phyloP scores from a whole-genome alignment of 1,140 invertebrate species.

The Papilio helenus region DNA sequence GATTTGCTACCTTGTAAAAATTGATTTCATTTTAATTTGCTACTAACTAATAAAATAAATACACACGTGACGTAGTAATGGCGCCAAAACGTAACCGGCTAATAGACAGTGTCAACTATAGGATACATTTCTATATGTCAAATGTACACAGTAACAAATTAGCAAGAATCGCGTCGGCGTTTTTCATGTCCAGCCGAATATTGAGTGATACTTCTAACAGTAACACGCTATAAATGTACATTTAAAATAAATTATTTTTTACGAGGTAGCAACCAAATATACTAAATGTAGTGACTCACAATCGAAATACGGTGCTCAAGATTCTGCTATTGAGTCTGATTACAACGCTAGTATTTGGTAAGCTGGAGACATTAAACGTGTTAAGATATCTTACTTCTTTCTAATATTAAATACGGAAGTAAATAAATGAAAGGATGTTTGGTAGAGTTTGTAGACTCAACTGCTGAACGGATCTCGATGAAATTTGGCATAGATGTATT shows the following conservation, averaged over 20 bases:
- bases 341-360: too few relatives aligned
- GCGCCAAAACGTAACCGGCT: constrained; percentile 43
- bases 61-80: constrained; percentile 18
- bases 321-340: too few relatives aligned
- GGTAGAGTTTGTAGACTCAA: too few relatives aligned
- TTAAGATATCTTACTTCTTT: too few relatives aligned
- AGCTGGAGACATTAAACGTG: too few relatives aligned
- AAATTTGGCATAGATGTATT: too few relatives aligned
- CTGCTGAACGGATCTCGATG: too few relatives aligned
- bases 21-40: constrained; percentile 4
- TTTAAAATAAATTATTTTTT: not conserved
- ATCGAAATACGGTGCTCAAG: too few relatives aligned
- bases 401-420: too few relatives aligned
- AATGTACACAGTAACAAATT: constrained; percentile 21
- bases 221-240: not conserved
- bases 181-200: not conserved
- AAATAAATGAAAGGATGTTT: too few relatives aligned
- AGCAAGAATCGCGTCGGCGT: constrained; percentile 12
- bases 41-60: constrained; percentile 5
- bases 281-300: too few relatives aligned
- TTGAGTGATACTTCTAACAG: constrained; percentile 12
- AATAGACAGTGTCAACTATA: constrained; percentile 37
- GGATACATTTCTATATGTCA: not conserved
- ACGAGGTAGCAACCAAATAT: too few relatives aligned
- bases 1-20: not conserved